Conservation (phyloP, 2,888 invertebrate species). For the Cheilosia pagana region DNA sequence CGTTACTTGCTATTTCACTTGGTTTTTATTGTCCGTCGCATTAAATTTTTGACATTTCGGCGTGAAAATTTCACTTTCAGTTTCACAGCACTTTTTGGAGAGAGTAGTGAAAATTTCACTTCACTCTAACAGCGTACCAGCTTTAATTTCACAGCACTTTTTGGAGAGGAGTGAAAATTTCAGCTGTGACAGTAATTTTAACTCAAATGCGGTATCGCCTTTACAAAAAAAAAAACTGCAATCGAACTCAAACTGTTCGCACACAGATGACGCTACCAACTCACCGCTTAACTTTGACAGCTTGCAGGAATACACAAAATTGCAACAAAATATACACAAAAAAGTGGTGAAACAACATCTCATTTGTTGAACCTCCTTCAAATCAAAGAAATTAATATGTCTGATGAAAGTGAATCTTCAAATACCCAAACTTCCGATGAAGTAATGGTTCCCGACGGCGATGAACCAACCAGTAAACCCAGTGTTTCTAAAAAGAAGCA, state of each 20-base stretch:
- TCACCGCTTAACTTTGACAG: not conserved
- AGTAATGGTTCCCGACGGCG: not conserved
- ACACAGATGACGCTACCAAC: not conserved
- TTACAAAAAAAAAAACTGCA: not conserved
- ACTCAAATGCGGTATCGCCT: not conserved
- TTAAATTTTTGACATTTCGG: no score
- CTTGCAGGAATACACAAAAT: conserved; percentile 18
- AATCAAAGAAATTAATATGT: conserved; percentile 28
- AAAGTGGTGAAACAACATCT: no score
- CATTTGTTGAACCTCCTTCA: not conserved
- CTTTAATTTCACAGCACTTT: no score
- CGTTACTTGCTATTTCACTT: no score
- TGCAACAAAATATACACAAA: not conserved
- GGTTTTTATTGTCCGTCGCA: no score
- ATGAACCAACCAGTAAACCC: conserved; percentile 5
- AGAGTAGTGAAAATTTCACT: no score
- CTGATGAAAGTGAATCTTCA: conserved; percentile 16
- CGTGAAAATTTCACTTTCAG: no score
- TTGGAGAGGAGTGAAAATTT: no score
- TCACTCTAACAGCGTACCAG: no score
- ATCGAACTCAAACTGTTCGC: not conserved
- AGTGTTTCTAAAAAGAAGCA: conserved; percentile 43
- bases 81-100: no score
- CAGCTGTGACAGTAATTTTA: no score
- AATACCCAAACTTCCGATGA: not conserved